A percentile compares a stretch with the other conserved stretches of the same genome.
Conservation (phyloP, 2,797 vertebrate species). For the Crossoptilon crossoptilon region DNA sequence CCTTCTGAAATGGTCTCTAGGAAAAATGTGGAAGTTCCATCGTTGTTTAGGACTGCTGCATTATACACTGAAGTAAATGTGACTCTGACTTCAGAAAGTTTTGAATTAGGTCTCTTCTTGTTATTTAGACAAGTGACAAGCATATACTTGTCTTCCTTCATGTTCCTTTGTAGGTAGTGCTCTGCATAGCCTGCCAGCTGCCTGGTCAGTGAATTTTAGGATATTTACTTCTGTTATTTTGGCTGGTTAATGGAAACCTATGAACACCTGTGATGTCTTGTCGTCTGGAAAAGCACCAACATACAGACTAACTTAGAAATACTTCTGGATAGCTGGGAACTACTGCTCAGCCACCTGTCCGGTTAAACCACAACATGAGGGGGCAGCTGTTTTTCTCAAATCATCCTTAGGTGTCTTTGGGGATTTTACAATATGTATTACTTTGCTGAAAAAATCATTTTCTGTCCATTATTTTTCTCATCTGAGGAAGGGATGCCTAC, state of each 20-base stretch:
- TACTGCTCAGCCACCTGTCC: too few species aligned
- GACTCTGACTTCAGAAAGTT: background rate
- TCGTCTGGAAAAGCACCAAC: background rate
- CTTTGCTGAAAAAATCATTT: background rate
- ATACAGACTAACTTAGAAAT: background rate
- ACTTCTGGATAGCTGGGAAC: background rate
- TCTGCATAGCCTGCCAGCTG: background rate
- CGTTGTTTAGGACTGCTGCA: background rate
- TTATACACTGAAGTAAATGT: background rate
- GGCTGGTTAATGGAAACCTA: background rate
- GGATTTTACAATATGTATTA: background rate
- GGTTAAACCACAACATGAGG: background rate
- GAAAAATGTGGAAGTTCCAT: background rate
- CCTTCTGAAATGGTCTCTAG: background rate
- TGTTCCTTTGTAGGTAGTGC: background rate
- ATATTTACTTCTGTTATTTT: background rate
- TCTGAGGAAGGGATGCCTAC: background rate
- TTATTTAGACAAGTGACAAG: background rate
- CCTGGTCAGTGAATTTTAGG: background rate
- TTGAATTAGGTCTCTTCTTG: background rate
- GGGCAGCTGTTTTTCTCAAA: background rate
- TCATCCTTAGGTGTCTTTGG: background rate
- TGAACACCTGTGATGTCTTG: background rate
- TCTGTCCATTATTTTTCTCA: background rate
- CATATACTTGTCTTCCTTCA: accelerated